Conservation (phyloP, 2,113 vertebrate genomes). For the Actinemys pallida region DNA sequence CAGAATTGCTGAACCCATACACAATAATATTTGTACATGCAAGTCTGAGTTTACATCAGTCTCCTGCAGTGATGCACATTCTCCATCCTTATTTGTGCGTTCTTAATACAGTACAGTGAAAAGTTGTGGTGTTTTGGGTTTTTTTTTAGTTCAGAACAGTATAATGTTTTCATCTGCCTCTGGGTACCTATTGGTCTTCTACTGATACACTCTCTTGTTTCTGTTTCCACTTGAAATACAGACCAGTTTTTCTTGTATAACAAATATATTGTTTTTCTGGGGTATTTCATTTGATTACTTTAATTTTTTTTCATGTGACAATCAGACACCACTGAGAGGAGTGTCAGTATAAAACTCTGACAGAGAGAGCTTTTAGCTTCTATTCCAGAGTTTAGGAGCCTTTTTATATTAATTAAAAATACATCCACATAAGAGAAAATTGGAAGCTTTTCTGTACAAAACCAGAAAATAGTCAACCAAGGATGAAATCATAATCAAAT, state of each 20-base stretch:
- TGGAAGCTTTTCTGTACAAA: background rate
- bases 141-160: background rate
- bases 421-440: background rate
- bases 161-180: background rate
- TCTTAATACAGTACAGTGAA: background rate
- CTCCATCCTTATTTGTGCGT: background rate
- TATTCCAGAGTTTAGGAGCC: background rate
- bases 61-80: background rate
- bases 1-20: background rate
- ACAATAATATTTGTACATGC: background rate
- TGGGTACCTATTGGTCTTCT: background rate
- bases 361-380: background rate
- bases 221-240: background rate
- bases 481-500: background rate
- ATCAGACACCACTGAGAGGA: background rate
- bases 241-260: background rate
- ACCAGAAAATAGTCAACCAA: background rate
- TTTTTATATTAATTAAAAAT: background rate
- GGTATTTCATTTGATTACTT: background rate
- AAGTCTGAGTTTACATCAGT: background rate
- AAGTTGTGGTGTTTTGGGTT: background rate
- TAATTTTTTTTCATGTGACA: background rate
- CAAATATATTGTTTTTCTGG: background rate
- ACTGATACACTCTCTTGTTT: background rate
- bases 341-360: background rate